Evolutionary conservation across 2,797 vertebrate species (phyloP).

Genomic region (Apogon hyalosoma): DNA sequence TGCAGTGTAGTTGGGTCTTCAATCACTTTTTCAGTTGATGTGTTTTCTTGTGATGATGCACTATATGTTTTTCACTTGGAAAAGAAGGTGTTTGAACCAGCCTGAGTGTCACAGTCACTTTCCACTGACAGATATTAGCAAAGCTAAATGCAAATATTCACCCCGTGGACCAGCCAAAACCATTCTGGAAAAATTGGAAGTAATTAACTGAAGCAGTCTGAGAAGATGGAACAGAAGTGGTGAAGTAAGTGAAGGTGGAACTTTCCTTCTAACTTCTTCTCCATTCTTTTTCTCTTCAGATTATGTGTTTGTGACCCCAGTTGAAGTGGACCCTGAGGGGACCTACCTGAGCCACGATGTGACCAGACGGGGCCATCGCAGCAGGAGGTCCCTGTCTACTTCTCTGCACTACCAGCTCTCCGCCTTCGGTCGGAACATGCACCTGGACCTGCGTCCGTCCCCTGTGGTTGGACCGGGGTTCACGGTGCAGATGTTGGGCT

Average conservation of each 20-base stretch:
- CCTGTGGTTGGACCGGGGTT: slow-evolving; percentile 89
- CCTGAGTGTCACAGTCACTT: neutral
- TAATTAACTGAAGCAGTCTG: neutral
- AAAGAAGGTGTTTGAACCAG: neutral
- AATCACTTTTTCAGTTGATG: too few relatives aligned
- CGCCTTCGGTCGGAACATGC: slow-evolving; percentile 93
- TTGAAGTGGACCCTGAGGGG: slow-evolving; percentile 92
- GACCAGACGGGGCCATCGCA: slow-evolving; percentile 85
- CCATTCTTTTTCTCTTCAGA: slow-evolving; percentile 80
- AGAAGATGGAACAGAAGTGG: neutral
- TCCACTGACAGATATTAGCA: neutral
- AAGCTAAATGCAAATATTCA: neutral
- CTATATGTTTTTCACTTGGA: too few relatives aligned
- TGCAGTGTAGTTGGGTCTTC: too few relatives aligned
- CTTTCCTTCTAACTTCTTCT: neutral
- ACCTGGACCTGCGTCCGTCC: slow-evolving; percentile 91
- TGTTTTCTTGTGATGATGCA: too few relatives aligned
- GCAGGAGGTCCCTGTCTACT: slow-evolving; percentile 85
- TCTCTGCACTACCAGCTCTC: slow-evolving; percentile 91
- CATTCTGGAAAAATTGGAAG: neutral
- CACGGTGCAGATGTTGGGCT: slow-evolving; percentile 89
- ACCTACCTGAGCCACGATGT: slow-evolving; percentile 90
- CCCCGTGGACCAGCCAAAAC: neutral
- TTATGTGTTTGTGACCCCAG: slow-evolving; percentile 92
- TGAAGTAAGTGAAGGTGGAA: neutral